Base-by-base conservation (phyloP, 2,113 vertebrate genomes). In the Coptodon rendalli region DNA sequence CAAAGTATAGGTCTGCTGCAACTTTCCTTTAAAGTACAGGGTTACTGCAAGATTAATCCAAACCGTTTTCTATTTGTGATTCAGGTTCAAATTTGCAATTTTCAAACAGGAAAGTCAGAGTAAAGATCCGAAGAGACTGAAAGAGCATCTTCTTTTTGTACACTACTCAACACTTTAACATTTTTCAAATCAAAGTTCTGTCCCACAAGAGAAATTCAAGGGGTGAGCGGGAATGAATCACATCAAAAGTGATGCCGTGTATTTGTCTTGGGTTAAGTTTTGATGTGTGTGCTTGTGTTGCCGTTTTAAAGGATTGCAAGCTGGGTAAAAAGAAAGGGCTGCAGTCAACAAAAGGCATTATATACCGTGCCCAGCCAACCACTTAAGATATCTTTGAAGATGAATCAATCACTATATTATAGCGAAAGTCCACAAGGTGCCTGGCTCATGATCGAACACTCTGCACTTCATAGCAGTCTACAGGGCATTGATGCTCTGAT, bases 371-470 rank as follows among this genome's bases (percentile, higher is more conserved):
- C 89, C 86, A 89, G 94, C 92, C 91, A 95, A 95, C 95, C 89
- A 87, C 92, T 95, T 96, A 97, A 94, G 94, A 97, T 96, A 97
- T 96, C 97, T 98, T 98, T 97, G 96, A 97, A 96, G 96, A 96
- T 96, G 93, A 97, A 97, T 96, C 96, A 97, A 96, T 97, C 95
- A 97, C 97, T 97, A 97, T 97, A 97, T 98, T 97, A 97, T 98
- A 97, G 96, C 93, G 95, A 96, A 95, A 97, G 97, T 96, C 96
- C 92, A 95, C 93, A 95, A 96, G 94, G 95, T 97, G 96, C 93
- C 95, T 95, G 94, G 95, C 66, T 93, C 94, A 96, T 97, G 96
- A 95, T 89, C 95, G 96, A 97, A 97, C 96, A 96, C 97, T 97
- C 95, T 97, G 96, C 96, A 97, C 96, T 96, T 97, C 97, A 97